Evolutionary conservation across 2,113 vertebrate species (phyloP).

Genomic region (Catharus fuscescens): DNA sequence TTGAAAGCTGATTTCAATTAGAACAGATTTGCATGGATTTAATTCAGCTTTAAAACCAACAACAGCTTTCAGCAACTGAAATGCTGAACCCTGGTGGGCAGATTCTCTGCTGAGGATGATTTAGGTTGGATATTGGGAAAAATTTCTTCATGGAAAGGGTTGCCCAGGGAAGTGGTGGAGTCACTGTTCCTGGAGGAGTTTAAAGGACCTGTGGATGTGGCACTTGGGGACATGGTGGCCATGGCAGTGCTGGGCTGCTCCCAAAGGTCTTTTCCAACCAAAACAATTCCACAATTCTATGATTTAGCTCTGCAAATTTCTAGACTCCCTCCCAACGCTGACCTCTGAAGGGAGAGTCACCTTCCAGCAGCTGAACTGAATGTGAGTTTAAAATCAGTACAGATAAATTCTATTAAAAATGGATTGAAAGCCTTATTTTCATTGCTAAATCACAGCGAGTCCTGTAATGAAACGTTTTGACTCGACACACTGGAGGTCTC

Average conservation of each 20-base stretch:
- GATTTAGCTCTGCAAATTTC: neutral
- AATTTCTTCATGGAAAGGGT: neutral
- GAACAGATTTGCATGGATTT: neutral
- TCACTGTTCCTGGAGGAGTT: neutral
- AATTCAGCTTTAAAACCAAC: neutral
- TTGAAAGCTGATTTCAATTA: neutral
- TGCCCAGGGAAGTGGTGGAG: neutral
- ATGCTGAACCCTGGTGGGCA: fast-evolving
- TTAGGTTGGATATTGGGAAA: neutral
- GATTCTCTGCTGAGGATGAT: neutral
- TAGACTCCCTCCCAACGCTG: neutral
- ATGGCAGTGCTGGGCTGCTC: neutral
- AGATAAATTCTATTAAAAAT: slow-evolving; percentile 11
- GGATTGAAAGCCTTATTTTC: neutral
- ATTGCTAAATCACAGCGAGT: neutral
- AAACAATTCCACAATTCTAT: neutral
- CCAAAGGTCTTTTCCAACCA: neutral
- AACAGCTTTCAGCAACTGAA: neutral
- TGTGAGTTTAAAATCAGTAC: neutral
- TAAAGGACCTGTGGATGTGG: neutral
- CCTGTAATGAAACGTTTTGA: neutral
- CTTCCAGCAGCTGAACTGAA: neutral
- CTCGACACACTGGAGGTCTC: neutral
- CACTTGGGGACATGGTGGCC: neutral
- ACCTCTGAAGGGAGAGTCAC: neutral